Evolutionary conservation across 1,140 invertebrate genomes (phyloP), one percentile per base, ranked within the genome.

Genomic region (Magallana angulata): DNA sequence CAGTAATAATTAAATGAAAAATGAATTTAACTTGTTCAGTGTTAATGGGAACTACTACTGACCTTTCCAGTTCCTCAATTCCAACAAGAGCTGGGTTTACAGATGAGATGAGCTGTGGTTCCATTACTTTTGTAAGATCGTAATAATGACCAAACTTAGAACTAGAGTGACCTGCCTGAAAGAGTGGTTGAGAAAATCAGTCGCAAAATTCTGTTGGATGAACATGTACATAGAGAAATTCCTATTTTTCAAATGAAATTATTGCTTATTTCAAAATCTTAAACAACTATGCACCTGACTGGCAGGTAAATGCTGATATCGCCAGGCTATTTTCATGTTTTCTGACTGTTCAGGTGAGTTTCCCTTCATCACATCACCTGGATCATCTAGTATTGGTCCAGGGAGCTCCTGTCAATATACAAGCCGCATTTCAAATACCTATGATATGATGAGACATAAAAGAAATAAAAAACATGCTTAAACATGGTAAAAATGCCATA

Each of bases 301-400:
- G 91, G 96, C 92, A 60, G 96, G 96, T 91, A 97, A 95, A 90
- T 97, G 96, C 92, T 97, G 96, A 94, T 98, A 98, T 82, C 97
- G 95, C 97, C 97, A 98, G 7, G 97, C 97, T 93, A 98, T 98
- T 92, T 97, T 97, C 96, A 98, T 96, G 89, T 97, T 96, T 82
- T 96, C 96, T 85, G 95, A 93, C 81, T 86, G 18, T 3, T 85
- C 93, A 80, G 14, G n/a, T 12, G 48, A 9, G 12, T 6, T 58
- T 12, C 84, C 58, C 9, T 57, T 68, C 57, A 36, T 57, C 24
- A 57, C 62, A 57, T 11, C 81, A 4, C 85, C 80, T 83, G 89
- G 90, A 84, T 94, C 93, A 91, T 91, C 91, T 56, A 92, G 88
- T 36, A 94, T 92, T 14, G 94, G 93, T 18, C 92, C 92, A 68